Evolutionary conservation across 2,888 invertebrate species (phyloP), one percentile per base, ranked within the genome.

Genomic region (Amiota mariae): DNA sequence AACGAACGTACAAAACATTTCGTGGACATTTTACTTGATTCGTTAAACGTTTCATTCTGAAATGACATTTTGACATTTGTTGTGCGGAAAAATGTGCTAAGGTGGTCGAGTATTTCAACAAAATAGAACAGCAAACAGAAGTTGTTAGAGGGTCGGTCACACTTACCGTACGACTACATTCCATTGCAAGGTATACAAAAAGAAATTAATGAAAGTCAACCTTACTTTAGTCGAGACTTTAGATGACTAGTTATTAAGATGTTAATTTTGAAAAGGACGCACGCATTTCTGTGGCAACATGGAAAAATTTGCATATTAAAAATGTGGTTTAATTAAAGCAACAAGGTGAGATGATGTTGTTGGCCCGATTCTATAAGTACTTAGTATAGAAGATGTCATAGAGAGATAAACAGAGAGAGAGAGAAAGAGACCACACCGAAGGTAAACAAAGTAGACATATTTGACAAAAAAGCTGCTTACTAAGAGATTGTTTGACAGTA

Each of bases 1-100:
- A 54, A 13, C 8, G 13, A 6, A 36, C 36, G 6, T 24, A 24
- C 24, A 36, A 36, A 36, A 36, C 36, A 36, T 36, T 36, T 36
- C 36, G 36, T 36, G 36, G 36, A 64, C 46, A 36, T 64, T 64
- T 64, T 64, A 24, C 36, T 20, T 36, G 36, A 18, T 80, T 75
- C 77, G 77, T 82, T 82, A 85, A 83, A 85, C 84, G 84, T 77
- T 85, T 85, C 48, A 80, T 84, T 85, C 20, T 59, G 4, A 59
- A 59, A 59, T 85, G 85, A 85, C 83, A 82, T 85, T 83, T 85
- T 84, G 83, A 85, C 83, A 80, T 85, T 81, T 81, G 36, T 24
- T 63, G 49, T 68, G 11, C 46, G 13, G 13, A 46, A 11, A 63
- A 20, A 59, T 18, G 15, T 63, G 63, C 63, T 12, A 18, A 63